Evolutionary conservation across 2,113 vertebrate species (phyloP).

Genomic region (Callipepla californica): DNA sequence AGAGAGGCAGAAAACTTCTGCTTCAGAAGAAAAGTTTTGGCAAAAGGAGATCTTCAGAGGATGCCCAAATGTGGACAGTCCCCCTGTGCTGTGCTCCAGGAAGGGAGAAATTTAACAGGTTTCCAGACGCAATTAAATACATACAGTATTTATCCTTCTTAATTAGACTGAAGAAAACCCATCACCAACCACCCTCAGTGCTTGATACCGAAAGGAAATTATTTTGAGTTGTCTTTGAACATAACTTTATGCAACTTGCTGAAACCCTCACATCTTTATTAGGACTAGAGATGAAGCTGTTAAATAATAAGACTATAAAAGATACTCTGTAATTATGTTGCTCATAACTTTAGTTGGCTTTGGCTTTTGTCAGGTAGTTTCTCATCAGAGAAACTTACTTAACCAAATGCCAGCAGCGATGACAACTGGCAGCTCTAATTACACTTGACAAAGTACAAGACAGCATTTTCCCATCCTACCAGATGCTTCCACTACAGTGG

Average conservation of each 20-base stretch:
- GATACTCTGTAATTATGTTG: conserved; percentile 27
- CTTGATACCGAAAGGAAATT: not conserved
- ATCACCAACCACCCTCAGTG: not conserved
- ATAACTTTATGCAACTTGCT: not conserved
- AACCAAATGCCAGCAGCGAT: conserved; percentile 65
- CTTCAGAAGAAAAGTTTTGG: not conserved
- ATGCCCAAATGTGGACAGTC: not conserved
- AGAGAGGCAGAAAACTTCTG: not conserved
- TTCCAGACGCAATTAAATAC: conserved; percentile 20
- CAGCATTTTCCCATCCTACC: conserved; percentile 68
- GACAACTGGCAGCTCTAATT: conserved; percentile 77
- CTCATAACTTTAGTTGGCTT: conserved; percentile 23
- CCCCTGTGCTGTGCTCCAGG: not conserved
- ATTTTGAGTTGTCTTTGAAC: not conserved
- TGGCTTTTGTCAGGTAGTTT: conserved; percentile 60
- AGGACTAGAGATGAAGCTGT: not conserved
- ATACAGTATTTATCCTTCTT: conserved; percentile 12
- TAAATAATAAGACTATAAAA: conserved; percentile 13
- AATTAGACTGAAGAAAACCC: conserved; percentile 9
- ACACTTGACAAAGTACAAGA: conserved; percentile 75
- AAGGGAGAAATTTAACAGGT: not conserved
- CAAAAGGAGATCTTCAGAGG: not conserved
- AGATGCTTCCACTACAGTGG: conserved; percentile 74
- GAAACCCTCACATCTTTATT: not conserved
- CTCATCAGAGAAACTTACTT: conserved; percentile 71